Conservation (phyloP, 92 coral and sea anemone genomes). For the Chrysogorgia sp. region DNA sequence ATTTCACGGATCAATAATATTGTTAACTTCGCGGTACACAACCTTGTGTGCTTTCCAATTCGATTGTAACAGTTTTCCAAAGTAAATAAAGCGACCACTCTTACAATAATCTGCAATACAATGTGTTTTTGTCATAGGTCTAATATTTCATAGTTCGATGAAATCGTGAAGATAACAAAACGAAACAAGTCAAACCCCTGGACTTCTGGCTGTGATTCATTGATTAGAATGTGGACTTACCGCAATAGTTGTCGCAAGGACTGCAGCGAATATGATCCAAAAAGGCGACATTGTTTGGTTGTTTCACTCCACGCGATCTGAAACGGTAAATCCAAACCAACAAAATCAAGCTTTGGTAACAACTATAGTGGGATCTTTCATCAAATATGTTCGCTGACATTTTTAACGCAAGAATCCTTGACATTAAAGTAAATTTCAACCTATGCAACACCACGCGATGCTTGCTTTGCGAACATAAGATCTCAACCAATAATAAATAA, state of each 20-base stretch:
- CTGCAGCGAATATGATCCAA: slow-evolving; percentile 23
- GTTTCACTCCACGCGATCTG: background rate
- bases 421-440: too few species aligned
- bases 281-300: slow-evolving; percentile 8
- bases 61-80: too few species aligned
- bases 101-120: background rate
- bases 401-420: background rate
- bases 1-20: background rate
- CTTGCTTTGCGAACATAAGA: background rate
- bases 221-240: slow-evolving; percentile 45
- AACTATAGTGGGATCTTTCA: background rate
- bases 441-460: background rate
- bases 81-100: too few species aligned
- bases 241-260: slow-evolving; percentile 36
- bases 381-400: background rate
- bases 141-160: background rate
- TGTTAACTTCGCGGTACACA: too few species aligned
- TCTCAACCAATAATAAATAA: background rate
- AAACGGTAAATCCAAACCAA: background rate
- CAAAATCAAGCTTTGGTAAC: background rate
- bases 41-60: too few species aligned
- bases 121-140: slow-evolving; percentile 4
- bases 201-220: slow-evolving; percentile 23
- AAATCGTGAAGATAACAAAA: background rate
- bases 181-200: slow-evolving; percentile 15